Conservation (phyloP, 2,797 vertebrate species). For the Phaenicophaeus curvirostris region DNA sequence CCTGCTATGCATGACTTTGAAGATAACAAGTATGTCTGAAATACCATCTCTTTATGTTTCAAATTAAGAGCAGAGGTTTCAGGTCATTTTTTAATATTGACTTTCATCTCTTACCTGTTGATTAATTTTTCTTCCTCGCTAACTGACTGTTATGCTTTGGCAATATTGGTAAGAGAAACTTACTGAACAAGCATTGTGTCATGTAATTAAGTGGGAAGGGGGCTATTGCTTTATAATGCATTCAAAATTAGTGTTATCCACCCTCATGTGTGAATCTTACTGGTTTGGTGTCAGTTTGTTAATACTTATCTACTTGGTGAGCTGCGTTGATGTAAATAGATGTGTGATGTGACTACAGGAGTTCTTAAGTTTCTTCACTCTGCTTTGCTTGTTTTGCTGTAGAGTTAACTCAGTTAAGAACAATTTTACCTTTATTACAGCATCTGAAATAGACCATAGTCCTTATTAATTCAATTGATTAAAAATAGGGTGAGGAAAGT, state of each 20-base stretch:
- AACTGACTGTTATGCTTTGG: background rate
- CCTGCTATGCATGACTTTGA: constrained; percentile 94
- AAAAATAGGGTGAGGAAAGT: background rate
- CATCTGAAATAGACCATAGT: background rate
- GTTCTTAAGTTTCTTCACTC: background rate
- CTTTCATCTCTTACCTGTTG: background rate
- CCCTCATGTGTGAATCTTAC: background rate
- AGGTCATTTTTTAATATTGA: background rate
- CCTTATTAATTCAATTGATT: background rate
- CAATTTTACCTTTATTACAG: background rate
- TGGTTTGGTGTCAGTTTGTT: background rate
- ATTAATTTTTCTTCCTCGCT: background rate
- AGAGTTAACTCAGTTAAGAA: background rate
- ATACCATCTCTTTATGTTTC: background rate
- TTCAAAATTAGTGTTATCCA: background rate
- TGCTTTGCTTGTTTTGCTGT: background rate
- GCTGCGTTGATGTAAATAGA: background rate
- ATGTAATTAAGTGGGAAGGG: background rate
- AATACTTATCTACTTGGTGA: background rate
- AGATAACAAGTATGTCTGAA: constrained; percentile 90
- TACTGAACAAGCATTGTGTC: background rate
- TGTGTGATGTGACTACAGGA: background rate
- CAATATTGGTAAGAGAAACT: background rate
- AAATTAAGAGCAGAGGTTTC: background rate
- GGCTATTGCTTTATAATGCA: background rate